Conservation (phyloP, 1,140 invertebrate species). For the Eumaeus atala region DNA sequence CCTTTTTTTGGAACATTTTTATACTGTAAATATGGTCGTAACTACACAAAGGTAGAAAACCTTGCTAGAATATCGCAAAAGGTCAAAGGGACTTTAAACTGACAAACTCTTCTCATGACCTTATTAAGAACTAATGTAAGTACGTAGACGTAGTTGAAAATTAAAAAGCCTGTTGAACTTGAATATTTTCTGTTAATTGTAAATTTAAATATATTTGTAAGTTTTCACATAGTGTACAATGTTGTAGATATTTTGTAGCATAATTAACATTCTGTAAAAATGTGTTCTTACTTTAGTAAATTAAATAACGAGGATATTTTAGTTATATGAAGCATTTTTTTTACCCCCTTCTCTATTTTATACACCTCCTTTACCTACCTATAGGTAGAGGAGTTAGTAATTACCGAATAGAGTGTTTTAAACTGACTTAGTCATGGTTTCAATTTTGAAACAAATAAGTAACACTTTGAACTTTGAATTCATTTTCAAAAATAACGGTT, state of each 20-base stretch:
- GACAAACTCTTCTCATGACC: slow-evolving; percentile 8
- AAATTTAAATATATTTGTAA: slow-evolving; percentile 66
- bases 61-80: no score
- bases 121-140: slow-evolving; percentile 43
- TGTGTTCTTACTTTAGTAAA: slow-evolving; percentile 73
- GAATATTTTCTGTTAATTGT: slow-evolving; percentile 69
- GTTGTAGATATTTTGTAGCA: slow-evolving; percentile 68
- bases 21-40: neutral
- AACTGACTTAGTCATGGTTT: no score
- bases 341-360: slow-evolving; percentile 18
- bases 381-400: no score
- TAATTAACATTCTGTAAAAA: slow-evolving; percentile 73
- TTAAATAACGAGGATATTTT: slow-evolving; percentile 74
- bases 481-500: no score
- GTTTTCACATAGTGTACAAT: slow-evolving; percentile 71
- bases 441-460: no score
- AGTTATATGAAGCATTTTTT: slow-evolving; percentile 64
- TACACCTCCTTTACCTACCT: no score
- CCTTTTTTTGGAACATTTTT: neutral
- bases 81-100: slow-evolving; percentile 6
- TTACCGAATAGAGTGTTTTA: no score
- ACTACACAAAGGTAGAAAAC: no score
- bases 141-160: slow-evolving; percentile 54
- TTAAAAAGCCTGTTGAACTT: slow-evolving; percentile 66
- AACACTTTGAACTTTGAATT: no score